These are phyloP conservation scores for Protaetia brevitarsis DNA, from an alignment of 1,140 invertebrate genomes.

Conservation along the genomic window DNA sequence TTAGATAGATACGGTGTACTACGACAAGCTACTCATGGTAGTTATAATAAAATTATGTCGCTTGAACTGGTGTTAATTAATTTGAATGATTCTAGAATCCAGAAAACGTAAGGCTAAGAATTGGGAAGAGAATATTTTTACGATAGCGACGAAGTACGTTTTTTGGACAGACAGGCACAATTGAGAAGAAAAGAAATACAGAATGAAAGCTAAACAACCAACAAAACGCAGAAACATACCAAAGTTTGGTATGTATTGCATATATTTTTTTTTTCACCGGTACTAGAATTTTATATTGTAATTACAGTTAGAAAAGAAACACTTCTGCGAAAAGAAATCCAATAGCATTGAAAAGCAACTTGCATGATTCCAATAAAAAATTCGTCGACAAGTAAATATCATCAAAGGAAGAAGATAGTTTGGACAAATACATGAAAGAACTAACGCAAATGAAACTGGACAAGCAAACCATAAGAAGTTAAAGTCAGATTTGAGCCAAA, in stretches of 20 bases:
- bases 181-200: conserved; percentile 78
- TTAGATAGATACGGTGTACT: conserved; percentile 81
- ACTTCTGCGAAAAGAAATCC: conserved; percentile 58
- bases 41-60: conserved; percentile 18
- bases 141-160: conserved; percentile 97
- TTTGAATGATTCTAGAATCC: conserved; percentile 52
- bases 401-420: conserved; percentile 55
- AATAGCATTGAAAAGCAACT: conserved; percentile 59
- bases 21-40: conserved; percentile 73
- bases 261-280: not conserved
- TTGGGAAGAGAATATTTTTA: conserved; percentile 88
- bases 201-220: conserved; percentile 69
- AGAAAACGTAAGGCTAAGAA: conserved; percentile 69
- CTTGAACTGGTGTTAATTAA: not conserved
- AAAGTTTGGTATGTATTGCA: conserved; percentile 64
- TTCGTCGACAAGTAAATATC: conserved; percentile 17
- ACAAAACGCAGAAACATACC: conserved; percentile 72
- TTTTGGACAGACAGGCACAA: conserved; percentile 91
- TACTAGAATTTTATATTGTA: conserved; percentile 24
- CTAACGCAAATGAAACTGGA: conserved; percentile 52
- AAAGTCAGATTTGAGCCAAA: conserved; percentile 61
- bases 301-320: conserved; percentile 67
- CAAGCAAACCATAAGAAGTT: conserved; percentile 53
- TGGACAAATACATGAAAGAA: conserved; percentile 73
- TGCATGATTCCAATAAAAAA: conserved; percentile 41